Base-by-base conservation (phyloP, 2,888 invertebrate genomes). In the Caenorhabditis japonica region DNA sequence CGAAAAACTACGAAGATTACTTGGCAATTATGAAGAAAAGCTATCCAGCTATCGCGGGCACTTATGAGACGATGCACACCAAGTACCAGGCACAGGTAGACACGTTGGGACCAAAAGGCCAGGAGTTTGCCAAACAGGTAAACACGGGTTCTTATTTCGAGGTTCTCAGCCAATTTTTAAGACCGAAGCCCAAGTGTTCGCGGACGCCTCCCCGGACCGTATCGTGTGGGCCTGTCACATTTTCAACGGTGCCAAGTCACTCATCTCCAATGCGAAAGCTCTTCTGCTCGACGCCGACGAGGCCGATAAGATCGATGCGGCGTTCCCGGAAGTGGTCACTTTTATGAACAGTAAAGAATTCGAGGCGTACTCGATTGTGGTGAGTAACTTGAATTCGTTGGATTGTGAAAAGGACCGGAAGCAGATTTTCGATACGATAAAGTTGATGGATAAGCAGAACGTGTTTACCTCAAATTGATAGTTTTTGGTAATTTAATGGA, bases 211-310 rank as follows among this genome's bases (percentile, higher is more conserved):
- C 2, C 75, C 75, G 13, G 75, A 75, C 41, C 33, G 75, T 10
- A 58, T 75, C 34, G 25, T 70, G 34, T 75, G 75, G 75, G 69
- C 75, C 0, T 75, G 75, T 41, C 34, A 75, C 47, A 51, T 75
- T 3, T 70, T 75, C 69, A 75, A 75, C 55, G 51, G 58, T 12
- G 69, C 64, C 13, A 36, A 69, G 38, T 8, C 17, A 15, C 36
- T 51, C 0, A 41, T 75, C 7, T 17, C 30, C 4, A 38, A 52
- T 17, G 68, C 60, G 2, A 60, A 75, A 21, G 62, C 52, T 2
- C 55, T 75, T 17, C 27, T 75, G 21, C 27, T 43, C 12, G 75
- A 75, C 34, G 47, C 38, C 25, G 25, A 46, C 0, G 75, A 75
- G 39, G 52, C 53, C 1, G 47, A 23, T 1, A 52, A 69, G 27